Percentiles rank a stretch among this genome's conserved stretches.
Evolutionary conservation across 2,113 vertebrate genomes (phyloP).

Genomic region (Piliocolobus tephrosceles): DNA sequence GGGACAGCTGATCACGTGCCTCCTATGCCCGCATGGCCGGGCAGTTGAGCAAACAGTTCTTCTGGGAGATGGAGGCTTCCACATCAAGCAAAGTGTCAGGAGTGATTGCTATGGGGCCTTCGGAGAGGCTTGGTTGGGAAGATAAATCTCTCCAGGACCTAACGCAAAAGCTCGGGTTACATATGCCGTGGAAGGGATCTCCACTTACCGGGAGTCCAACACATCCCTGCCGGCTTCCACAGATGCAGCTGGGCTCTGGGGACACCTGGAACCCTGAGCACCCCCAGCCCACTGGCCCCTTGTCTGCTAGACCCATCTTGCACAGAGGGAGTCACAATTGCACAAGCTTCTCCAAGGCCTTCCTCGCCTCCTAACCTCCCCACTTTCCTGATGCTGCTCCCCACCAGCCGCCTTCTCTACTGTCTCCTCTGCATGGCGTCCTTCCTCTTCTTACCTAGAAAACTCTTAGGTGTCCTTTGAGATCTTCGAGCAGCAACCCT

Average conservation of each 20-base stretch:
- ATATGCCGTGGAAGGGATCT: not conserved
- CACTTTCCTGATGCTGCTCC: fast-evolving
- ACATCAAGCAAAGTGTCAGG: fast-evolving
- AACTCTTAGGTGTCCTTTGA: fast-evolving
- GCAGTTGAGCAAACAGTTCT: not conserved
- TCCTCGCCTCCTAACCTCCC: not conserved
- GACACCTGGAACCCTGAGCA: not conserved
- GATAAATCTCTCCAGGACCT: not conserved
- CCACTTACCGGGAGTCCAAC: fast-evolving
- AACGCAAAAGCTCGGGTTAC: not conserved
- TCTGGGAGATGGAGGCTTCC: not conserved
- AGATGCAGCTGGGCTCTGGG: fast-evolving
- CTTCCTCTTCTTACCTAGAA: not conserved
- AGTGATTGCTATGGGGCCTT: fast-evolving
- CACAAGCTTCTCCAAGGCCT: not conserved
- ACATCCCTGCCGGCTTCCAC: fast-evolving
- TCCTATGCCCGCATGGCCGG: fast-evolving
- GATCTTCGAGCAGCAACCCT: fast-evolving
- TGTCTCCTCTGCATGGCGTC: not conserved
- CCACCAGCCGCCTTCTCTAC: fast-evolving
- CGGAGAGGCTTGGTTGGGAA: fast-evolving
- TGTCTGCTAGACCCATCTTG: fast-evolving
- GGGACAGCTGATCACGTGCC: not conserved
- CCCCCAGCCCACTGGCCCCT: not conserved
- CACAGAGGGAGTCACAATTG: not conserved